These are phyloP conservation scores for Agapostemon virescens DNA, from an alignment of 2,888 invertebrate genomes.

Conservation along the genomic window DNA sequence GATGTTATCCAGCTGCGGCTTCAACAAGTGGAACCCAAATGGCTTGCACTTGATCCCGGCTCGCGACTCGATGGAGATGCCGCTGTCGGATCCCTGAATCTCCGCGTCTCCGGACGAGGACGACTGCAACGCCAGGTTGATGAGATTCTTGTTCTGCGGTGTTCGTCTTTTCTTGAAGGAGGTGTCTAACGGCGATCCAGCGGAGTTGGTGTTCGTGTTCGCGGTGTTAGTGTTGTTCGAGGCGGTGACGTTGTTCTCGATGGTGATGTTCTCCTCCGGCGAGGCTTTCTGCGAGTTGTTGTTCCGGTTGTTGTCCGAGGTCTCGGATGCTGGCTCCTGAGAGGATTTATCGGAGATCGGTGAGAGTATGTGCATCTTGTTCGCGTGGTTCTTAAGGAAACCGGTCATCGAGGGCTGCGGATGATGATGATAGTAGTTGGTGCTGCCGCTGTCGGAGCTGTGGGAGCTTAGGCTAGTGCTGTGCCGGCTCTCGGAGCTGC, in stretches of 20 bases:
- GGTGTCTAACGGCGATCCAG: constrained; percentile 74
- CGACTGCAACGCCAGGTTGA: constrained; percentile 85
- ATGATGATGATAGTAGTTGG: constrained; percentile 81
- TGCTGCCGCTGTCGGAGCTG: constrained; percentile 90
- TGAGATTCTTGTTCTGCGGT: constrained; percentile 89
- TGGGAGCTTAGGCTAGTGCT: constrained; percentile 93
- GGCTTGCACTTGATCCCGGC: constrained; percentile 88
- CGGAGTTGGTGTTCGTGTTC: constrained; percentile 71
- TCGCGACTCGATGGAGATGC: constrained; percentile 92
- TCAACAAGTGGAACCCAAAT: constrained; percentile 83
- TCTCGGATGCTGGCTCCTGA: constrained; percentile 91
- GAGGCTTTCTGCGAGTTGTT: constrained; percentile 90
- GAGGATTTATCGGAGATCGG: constrained; percentile 95
- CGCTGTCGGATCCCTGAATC: constrained; percentile 93
- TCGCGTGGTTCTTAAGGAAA: constrained; percentile 87
- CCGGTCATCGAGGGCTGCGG: constrained; percentile 82
- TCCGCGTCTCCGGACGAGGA: constrained; percentile 87
- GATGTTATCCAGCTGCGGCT: constrained; percentile 82
- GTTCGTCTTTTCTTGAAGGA: constrained; percentile 84
- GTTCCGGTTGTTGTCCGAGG: constrained; percentile 90
- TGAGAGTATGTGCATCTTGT: constrained; percentile 91
- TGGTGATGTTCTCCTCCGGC: constrained; percentile 84
- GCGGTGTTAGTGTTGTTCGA: constrained; percentile 73
- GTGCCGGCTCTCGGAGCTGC: constrained; percentile 91
- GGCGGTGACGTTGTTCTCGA: constrained; percentile 75